Base-by-base conservation (phyloP, 2,113 vertebrate genomes). In the Rhinopomastus cyanomelas region DNA sequence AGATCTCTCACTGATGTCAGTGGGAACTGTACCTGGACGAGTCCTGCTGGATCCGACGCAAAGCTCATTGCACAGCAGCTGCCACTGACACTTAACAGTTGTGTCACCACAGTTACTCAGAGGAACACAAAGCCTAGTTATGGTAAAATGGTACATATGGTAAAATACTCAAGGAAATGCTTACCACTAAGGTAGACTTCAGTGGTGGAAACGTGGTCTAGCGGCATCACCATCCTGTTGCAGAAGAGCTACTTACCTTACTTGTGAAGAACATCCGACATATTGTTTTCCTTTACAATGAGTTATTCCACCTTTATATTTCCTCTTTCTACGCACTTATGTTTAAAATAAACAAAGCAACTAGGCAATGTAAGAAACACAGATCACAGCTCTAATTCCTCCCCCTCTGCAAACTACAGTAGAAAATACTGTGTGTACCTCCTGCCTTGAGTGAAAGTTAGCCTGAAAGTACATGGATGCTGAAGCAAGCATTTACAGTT, bases 11-110 rank as follows among this genome's bases (percentile, higher is more conserved):
- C 88, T 84, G 94, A 65, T 75, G 92, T 88, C 86, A 83, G 88
- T 88, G 90, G 83, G 92, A 95, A 91, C 8, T 46, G 42, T 71
- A 96, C 89, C 92, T 92, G 93, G 74, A 27, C 0, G 49, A 92
- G 77, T n/a, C 22, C 69, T 86, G 93, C 93, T 94, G 89, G 93
- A 91, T 37, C 61, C 2, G 11, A 75, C 15, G 65, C 84, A 81
- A 39, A 75, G 66, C 84, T 53, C 2, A 25, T 73, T 77, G 79
- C 6, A 5, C 11, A n/a, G 72, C 0, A 27, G 71, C 15, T 46
- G 78, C 88, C 2, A 16, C 74, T 44, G 69, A 71, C 92, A 49
- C 49, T 17, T 44, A 65, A 53, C 25, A 52, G 11, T 21, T 80
- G 22, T 44, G 36, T 32, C 30, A 51, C 52, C 39, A 42, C 29